Base-by-base conservation (phyloP, 2,113 vertebrate genomes). In the Leiothrix lutea region DNA sequence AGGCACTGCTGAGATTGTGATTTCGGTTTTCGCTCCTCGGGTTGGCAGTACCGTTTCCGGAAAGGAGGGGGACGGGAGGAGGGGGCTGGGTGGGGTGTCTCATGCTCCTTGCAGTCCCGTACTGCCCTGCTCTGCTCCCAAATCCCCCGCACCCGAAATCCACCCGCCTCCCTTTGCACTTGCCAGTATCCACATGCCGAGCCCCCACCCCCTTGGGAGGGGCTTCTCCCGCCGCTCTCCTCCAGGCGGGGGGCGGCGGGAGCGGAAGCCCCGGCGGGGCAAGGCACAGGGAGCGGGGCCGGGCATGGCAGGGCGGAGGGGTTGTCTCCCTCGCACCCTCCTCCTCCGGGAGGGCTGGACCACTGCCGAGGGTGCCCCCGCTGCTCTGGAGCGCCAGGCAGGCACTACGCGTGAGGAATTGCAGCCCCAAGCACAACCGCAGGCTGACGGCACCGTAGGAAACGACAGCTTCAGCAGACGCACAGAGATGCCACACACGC, bases 341-440 rank as follows among this genome's bases (percentile, higher is more conserved):
- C 48, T 31, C 14, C 65, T 14, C 15, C 4, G 8, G 25, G 9
- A 65, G 29, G 48, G 70, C 42, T 7, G 35, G 38, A 47, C 2
- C 45, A 3, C 47, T 44, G 58, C 36, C 12, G 26, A 12, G 3
- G 15, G 29, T 23, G 26, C 6, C 18, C 31, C 2, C 13, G 36
- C 12, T 7, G 26, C 23, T 60, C 35, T 3, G 64, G 50, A 38
- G 61, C 5, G 2, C 60, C 45, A 16, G 26, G 47, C 31, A 11
- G 62, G 33, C 2, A 2, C 36, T 6, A 5, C 0, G 4, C 11
- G 1, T 3, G 12, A 50, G 45, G 40, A 51, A 42, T 0, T 15
- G 26, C 71, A 28, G 50, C 28, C 44, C 8, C 12, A 9, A 4
- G 61, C 1, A 6, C 18, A 13, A 25, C 7, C 2, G 0, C 22